These are phyloP conservation scores for Aproaerema taeniolella DNA, from an alignment of 2,888 invertebrate genomes.

Conservation along the genomic window DNA sequence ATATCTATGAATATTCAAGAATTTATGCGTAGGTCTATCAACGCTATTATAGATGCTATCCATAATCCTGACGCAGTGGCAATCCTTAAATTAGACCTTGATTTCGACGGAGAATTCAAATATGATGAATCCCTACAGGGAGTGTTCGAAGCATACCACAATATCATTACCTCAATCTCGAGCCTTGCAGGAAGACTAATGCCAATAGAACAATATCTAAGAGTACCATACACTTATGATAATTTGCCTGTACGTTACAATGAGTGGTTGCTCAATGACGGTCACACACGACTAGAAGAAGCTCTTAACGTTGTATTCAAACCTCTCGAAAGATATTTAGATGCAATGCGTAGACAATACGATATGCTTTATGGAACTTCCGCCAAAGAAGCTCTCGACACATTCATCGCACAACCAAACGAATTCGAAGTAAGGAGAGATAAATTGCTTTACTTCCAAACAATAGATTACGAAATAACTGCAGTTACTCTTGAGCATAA, in stretches of 20 bases:
- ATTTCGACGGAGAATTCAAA: slow-evolving; percentile 73
- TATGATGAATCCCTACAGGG: slow-evolving; percentile 78
- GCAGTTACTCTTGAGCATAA: slow-evolving; percentile 80
- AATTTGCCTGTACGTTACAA: slow-evolving; percentile 78
- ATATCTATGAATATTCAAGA: slow-evolving; percentile 80
- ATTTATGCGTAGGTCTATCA: slow-evolving; percentile 81
- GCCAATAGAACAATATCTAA: slow-evolving; percentile 73
- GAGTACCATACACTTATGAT: slow-evolving; percentile 54
- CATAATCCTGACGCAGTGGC: slow-evolving; percentile 75
- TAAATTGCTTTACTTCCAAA: slow-evolving; percentile 79
- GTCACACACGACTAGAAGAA: slow-evolving; percentile 65
- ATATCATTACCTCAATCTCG: slow-evolving; percentile 75
- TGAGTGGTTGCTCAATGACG: slow-evolving; percentile 71
- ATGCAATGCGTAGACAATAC: slow-evolving; percentile 73
- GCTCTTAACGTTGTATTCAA: slow-evolving; percentile 73
- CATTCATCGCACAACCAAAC: slow-evolving; percentile 67
- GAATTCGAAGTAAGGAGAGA: slow-evolving; percentile 78
- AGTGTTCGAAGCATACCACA: slow-evolving; percentile 76
- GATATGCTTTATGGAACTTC: slow-evolving; percentile 71
- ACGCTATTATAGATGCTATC: slow-evolving; percentile 77
- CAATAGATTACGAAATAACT: slow-evolving; percentile 77
- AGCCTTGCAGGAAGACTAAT: slow-evolving; percentile 77
- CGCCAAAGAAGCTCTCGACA: slow-evolving; percentile 59
- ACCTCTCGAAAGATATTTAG: slow-evolving; percentile 76
- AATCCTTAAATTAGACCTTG: slow-evolving; percentile 77